Percentiles rank a stretch among this genome's conserved stretches.
Evolutionary conservation across 2,888 invertebrate genomes (phyloP).

Genomic region (Mayetiola destructor): DNA sequence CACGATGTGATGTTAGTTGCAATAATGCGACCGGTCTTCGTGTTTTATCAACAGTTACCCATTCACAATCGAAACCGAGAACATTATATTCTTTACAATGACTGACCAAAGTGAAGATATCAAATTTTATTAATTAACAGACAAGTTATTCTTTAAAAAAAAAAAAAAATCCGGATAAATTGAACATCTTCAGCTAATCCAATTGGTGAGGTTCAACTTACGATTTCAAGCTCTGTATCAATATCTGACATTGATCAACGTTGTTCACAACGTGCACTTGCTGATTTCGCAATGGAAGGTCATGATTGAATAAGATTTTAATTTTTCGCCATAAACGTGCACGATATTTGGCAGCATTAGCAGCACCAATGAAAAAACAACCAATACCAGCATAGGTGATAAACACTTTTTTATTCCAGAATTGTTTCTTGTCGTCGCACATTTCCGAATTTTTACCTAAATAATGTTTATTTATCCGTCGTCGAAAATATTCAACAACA

Average conservation of each 20-base stretch:
- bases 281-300: conserved; percentile 24
- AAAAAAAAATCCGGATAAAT: not conserved
- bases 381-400: conserved; percentile 23
- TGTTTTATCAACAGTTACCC: conserved; percentile 49
- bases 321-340: conserved; percentile 39
- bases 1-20: conserved; percentile 55
- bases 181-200: not conserved
- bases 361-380: conserved; percentile 26
- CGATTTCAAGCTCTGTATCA: conserved; percentile 28
- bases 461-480: no score
- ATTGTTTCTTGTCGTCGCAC: no score
- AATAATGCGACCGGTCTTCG: conserved; percentile 51
- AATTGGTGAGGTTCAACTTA: conserved; percentile 21
- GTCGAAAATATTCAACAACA: no score
- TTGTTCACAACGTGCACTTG: conserved; percentile 29
- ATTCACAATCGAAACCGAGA: conserved; percentile 70
- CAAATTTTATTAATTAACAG: conserved; percentile 10
- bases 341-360: conserved; percentile 26
- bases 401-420: conserved; percentile 21
- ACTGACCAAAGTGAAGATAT: no score
- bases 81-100: conserved; percentile 35
- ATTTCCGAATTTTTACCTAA: no score
- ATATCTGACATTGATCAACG: conserved; percentile 25
- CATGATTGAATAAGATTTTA: conserved; percentile 18
- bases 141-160: not conserved